A percentile compares a stretch with the other conserved stretches of the same genome.
phyloP scores from a whole-genome alignment of 2,797 vertebrate species.

The Psittacula echo region DNA sequence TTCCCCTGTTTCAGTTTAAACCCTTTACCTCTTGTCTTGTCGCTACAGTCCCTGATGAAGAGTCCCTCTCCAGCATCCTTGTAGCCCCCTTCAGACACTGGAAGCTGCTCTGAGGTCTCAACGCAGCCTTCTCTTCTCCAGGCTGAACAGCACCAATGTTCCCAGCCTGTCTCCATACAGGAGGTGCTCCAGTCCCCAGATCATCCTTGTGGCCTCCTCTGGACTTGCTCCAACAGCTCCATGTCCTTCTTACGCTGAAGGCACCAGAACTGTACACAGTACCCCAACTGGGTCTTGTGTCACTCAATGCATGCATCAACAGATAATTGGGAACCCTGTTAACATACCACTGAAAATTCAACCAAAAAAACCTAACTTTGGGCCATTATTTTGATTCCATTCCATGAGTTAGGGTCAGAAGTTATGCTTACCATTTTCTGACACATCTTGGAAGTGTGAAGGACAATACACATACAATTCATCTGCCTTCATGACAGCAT shows the following conservation, averaged over 20 bases:
- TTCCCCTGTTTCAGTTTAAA: not conserved
- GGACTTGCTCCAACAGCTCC: not conserved
- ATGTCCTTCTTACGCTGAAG: not conserved
- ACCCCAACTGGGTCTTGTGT: not conserved
- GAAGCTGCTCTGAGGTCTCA: no score
- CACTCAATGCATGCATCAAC: not conserved
- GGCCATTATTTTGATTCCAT: not conserved
- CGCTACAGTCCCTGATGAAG: no score
- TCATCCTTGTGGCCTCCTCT: accelerated
- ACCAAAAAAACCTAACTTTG: not conserved
- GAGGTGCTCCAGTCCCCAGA: not conserved
- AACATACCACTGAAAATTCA: not conserved
- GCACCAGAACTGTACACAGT: not conserved
- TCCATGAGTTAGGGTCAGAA: not conserved
- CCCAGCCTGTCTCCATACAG: no score
- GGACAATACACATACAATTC: accelerated
- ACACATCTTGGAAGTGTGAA: not conserved
- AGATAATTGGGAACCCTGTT: not conserved
- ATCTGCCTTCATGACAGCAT: not conserved
- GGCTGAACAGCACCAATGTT: no score
- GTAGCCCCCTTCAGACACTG: no score
- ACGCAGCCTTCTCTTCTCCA: no score
- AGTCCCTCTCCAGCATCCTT: no score
- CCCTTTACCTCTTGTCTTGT: not conserved
- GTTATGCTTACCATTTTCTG: not conserved